phyloP scores from a whole-genome alignment of 2,113 vertebrate genomes.

The Pedionomus torquatus region DNA sequence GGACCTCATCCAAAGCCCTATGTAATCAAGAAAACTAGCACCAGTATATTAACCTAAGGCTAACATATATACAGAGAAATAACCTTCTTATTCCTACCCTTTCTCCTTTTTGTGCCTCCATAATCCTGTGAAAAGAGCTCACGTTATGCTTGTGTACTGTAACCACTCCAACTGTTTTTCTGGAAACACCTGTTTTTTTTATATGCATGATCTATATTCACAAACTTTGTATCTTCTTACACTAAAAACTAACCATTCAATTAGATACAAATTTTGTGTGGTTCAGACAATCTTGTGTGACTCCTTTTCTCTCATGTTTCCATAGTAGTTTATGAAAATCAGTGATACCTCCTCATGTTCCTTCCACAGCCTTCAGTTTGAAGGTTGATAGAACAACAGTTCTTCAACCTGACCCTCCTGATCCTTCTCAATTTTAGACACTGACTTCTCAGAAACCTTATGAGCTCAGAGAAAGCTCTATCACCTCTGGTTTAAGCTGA shows the following conservation, averaged over 20 bases:
- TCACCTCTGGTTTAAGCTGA: not conserved
- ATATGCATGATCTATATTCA: not conserved
- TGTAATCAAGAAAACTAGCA: not conserved
- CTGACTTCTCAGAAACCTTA: fast-evolving
- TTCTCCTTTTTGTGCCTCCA: not conserved
- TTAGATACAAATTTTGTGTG: not conserved
- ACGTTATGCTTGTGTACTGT: not conserved
- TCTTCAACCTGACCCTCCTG: not conserved
- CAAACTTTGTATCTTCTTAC: not conserved
- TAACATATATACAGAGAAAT: not conserved
- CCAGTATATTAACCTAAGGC: not conserved
- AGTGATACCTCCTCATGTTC: not conserved
- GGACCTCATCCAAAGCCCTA: not conserved
- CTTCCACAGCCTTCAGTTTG: not conserved
- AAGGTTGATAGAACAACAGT: not conserved
- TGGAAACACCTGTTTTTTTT: not conserved
- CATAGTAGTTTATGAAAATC: not conserved
- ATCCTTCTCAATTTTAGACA: not conserved
- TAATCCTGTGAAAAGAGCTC: not conserved
- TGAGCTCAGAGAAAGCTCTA: not conserved
- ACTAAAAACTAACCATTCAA: not conserved
- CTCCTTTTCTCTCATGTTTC: not conserved
- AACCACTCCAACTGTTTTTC: not conserved
- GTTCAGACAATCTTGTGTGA: not conserved
- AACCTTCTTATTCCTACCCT: not conserved